Evolutionary conservation across 2,888 invertebrate species (phyloP).

Genomic region (Alloplasta piceator): DNA sequence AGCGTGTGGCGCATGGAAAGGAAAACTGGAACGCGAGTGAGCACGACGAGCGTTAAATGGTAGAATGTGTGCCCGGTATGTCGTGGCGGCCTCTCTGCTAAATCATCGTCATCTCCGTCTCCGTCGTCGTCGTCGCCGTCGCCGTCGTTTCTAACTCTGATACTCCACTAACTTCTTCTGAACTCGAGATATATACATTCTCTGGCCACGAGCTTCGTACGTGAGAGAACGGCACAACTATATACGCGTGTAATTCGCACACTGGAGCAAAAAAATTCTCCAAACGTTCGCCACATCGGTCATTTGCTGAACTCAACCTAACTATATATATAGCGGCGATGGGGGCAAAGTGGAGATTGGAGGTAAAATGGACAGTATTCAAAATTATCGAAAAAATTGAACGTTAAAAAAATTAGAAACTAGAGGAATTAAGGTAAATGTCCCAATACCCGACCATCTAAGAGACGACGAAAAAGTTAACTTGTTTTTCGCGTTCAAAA

Average conservation of each 20-base stretch:
- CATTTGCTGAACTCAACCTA: neutral
- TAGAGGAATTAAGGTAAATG: too few relatives aligned
- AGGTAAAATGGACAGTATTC: too few relatives aligned
- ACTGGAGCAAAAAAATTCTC: conserved; percentile 17
- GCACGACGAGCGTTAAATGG: conserved; percentile 54
- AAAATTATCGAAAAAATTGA: too few relatives aligned
- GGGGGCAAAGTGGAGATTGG: too few relatives aligned
- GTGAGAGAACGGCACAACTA: neutral
- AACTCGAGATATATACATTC: conserved; percentile 3
- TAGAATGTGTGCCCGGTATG: conserved; percentile 55
- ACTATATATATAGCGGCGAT: neutral
- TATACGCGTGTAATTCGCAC: neutral
- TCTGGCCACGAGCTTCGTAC: neutral
- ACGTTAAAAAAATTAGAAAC: too few relatives aligned
- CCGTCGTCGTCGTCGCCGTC: too few relatives aligned
- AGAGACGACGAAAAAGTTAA: too few relatives aligned
- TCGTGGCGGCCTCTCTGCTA: conserved; percentile 39
- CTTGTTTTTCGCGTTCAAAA: too few relatives aligned
- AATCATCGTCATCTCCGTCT: conserved; percentile 47
- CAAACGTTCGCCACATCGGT: conserved; percentile 11
- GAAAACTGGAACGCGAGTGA: conserved; percentile 63
- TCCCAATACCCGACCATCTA: too few relatives aligned
- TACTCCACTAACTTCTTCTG: conserved; percentile 19
- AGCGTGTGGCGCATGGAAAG: conserved; percentile 57
- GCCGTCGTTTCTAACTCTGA: conserved; percentile 50